Percentiles rank a stretch among this genome's conserved stretches.
Conservation (phyloP, 2,888 invertebrate genomes). For the Cenopis cana region DNA sequence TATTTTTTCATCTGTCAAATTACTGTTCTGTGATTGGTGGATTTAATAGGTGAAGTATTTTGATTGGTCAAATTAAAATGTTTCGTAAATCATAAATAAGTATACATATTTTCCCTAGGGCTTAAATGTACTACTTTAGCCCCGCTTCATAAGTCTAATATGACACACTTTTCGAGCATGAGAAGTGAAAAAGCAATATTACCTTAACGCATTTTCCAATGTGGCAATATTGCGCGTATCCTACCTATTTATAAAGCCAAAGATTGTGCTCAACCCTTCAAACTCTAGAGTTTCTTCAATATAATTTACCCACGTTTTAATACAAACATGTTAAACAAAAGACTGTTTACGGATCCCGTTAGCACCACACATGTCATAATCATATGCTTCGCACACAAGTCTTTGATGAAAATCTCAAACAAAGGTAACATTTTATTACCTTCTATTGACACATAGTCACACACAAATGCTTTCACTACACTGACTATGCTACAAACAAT, state of each 20-base stretch:
- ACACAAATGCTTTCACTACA: conserved; percentile 27
- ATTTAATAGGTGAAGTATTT: too few relatives aligned
- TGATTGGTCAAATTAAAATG: too few relatives aligned
- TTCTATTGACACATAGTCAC: conserved; percentile 12
- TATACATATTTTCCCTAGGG: too few relatives aligned
- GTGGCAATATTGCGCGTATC: too few relatives aligned
- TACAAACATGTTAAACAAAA: conserved; percentile 41
- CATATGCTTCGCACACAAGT: conserved; percentile 19
- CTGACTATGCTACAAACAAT: background rate
- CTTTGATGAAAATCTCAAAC: conserved; percentile 29
- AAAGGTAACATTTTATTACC: conserved; percentile 40
- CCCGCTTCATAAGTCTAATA: too few relatives aligned
- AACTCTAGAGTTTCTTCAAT: conserved; percentile 27
- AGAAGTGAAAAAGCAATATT: too few relatives aligned
- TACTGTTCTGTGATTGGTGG: too few relatives aligned
- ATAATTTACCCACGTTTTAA: conserved; percentile 28
- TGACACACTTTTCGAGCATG: too few relatives aligned
- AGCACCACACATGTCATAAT: conserved; percentile 23
- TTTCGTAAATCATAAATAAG: too few relatives aligned
- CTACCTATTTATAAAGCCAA: background rate
- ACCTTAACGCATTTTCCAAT: too few relatives aligned
- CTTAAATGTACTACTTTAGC: too few relatives aligned
- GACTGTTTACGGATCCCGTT: conserved; percentile 27
- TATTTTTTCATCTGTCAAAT: too few relatives aligned
- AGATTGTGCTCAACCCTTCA: background rate